Base-by-base conservation (phyloP, 2,888 invertebrate genomes). In the Drosophila borealis region DNA sequence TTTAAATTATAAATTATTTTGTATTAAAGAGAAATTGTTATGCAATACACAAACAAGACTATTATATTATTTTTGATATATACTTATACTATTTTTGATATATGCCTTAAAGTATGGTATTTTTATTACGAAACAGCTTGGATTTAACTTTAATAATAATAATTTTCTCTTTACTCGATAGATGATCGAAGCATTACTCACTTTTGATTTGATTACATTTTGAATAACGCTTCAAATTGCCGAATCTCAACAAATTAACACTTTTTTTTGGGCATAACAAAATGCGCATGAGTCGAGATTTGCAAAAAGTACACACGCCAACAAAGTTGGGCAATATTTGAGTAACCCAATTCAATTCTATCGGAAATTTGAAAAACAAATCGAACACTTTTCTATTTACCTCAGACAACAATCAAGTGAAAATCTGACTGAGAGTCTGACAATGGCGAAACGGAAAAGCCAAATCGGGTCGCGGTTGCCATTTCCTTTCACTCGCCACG, bases 271-370 rank as follows among this genome's bases (percentile, higher is more conserved):
- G 25, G 25, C 19, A 42, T 29, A 41, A 45, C 36, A 14, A 60
- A 55, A 55, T 59, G 56, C 56, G 25, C 36, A 37, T 33, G 44
- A 48, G 29, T 36, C 14, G 41, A 36, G 44, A 59, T 73, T 62
- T 34, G 60, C 66, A 37, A 39, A 39, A 44, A 49, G 46, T 44
- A 41, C 54, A 72, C 62, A 45, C 59, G 19, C 45, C 54, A n/a
- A 50, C 53, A 65, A 36, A 73, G 67, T 74, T 61, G 49, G 55
- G 41, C 63, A 67, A 85, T 82, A 49, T 82, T 80, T 75, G 66
- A 37, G 17, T 82, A 67, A 78, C 86, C 86, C 86, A 78, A 70
- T 67, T 71, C 60, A 33, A 63, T n/a, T 9, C 33, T 53, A 51
- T 63, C 48, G n/a, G 25, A 63, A 49, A 29, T 8, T 8, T 25